A percentile compares a stretch with the other conserved stretches of the same genome.
phyloP scores from a whole-genome alignment of 2,888 invertebrate species.

The Embidobia sp. region DNA sequence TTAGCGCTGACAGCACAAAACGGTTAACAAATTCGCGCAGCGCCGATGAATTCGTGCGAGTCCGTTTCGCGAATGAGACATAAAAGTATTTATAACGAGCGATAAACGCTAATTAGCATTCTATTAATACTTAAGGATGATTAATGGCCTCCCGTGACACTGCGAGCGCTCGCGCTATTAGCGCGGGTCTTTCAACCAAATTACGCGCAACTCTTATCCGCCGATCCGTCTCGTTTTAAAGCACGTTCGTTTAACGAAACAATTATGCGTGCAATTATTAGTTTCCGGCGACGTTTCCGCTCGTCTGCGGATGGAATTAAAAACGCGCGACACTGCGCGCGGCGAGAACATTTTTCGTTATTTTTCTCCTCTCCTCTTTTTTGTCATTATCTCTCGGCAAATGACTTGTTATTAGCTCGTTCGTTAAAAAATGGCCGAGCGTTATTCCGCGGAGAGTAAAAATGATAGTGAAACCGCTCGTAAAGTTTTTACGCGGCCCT shows the following conservation, averaged over 20 bases:
- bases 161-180: not conserved
- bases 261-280: constrained; percentile 1
- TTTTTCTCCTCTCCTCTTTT: not conserved
- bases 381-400: too few species aligned
- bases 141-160: constrained; percentile 7
- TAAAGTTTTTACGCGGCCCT: constrained; percentile 49
- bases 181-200: constrained; percentile 12
- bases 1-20: too few species aligned
- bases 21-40: too few species aligned
- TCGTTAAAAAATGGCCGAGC: constrained; percentile 13
- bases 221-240: constrained; percentile 3
- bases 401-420: constrained; percentile 33
- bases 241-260: not conserved
- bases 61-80: too few species aligned
- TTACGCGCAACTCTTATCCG: constrained; percentile 16
- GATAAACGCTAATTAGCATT: constrained; percentile 29
- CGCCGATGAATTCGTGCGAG: constrained; percentile 4
- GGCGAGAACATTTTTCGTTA: too few species aligned
- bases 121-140: constrained; percentile 23
- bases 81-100: constrained; percentile 16
- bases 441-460: constrained; percentile 23
- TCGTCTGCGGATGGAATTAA: not conserved
- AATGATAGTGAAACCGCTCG: constrained; percentile 51
- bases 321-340: not conserved
- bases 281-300: not conserved